phyloP scores from a whole-genome alignment of 2,888 invertebrate species.

The Scaptomyza caliginosa region DNA sequence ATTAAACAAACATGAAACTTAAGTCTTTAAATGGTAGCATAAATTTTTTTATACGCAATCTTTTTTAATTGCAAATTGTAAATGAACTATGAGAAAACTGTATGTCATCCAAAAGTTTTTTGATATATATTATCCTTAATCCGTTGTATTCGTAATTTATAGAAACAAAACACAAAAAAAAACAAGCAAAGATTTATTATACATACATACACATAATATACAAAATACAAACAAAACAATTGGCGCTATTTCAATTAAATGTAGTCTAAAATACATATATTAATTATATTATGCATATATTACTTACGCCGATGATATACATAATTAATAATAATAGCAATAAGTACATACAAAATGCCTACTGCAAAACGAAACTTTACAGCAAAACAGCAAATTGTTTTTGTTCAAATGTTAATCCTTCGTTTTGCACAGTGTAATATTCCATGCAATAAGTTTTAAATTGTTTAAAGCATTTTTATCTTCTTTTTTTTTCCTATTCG shows the following conservation, averaged over 20 bases:
- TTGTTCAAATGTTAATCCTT: constrained; percentile 23
- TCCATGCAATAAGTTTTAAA: constrained; percentile 46
- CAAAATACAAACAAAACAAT: constrained; percentile 45
- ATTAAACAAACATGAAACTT: constrained; percentile 57
- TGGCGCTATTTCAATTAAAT: constrained; percentile 76
- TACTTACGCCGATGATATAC: constrained; percentile 42
- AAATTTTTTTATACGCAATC: constrained; percentile 78
- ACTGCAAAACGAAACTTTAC: constrained; percentile 32
- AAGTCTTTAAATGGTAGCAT: constrained; percentile 70
- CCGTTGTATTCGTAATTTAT: constrained; percentile 51
- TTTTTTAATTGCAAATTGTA: constrained; percentile 71
- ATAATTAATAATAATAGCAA: constrained; percentile 17
- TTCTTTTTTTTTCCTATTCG: constrained; percentile 26
- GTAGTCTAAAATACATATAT: constrained; percentile 64
- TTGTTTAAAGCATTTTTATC: constrained; percentile 36
- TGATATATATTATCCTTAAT: constrained; percentile 50
- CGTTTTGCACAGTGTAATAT: constrained; percentile 36
- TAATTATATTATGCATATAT: constrained; percentile 50
- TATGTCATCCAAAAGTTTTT: constrained; percentile 43
- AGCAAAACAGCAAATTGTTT: constrained; percentile 17
- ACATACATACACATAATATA: constrained; percentile 38
- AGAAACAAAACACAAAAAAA: background rate
- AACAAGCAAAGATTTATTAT: constrained; percentile 41
- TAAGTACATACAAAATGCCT: constrained; percentile 28
- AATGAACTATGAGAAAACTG: constrained; percentile 49